Base-by-base conservation (phyloP, 2,888 invertebrate genomes). In the Pyrrhia umbra region DNA sequence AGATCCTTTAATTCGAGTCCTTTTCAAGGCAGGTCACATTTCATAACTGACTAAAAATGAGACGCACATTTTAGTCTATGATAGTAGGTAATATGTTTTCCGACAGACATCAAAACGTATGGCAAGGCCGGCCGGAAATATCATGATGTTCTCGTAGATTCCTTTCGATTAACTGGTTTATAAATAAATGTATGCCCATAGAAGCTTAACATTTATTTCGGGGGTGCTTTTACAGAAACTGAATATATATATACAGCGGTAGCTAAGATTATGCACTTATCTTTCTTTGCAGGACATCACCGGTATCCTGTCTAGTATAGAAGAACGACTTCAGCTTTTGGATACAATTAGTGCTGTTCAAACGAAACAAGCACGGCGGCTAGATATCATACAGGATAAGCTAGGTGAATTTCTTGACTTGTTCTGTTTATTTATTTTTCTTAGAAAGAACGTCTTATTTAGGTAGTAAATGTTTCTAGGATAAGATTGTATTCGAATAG, bases 361-460 rank as follows among this genome's bases (percentile, higher is more conserved):
- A 82, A 87, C 81, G 21, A 92, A 93, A 80, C 94, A 94, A 79
- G 90, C 92, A 37, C 87, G 93, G 15, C 90, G 93, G 18, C 86
- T 95, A n/a, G 94, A 95, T 87, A 86, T 88, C 72, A 92, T 95
- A 75, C 93, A 95, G 77, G 92, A 94, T 74, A 95, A 94, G 88
- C 87, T 95, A 52, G 95, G 95, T 95, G 79, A 84, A 79, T 73
- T 68, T 46, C 23, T 2, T 6, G 6, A 4, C 2, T 23, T 3
- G 21, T 16, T 37, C n/a, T n/a, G n/a, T n/a, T n/a, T n/a, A n/a
- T n/a, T n/a, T n/a, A n/a, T n/a, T n/a, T n/a, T n/a, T n/a, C n/a
- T n/a, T n/a, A n/a, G n/a, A n/a, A n/a, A n/a, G n/a, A n/a, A n/a
- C n/a, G n/a, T n/a, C n/a, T n/a, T n/a, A n/a, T n/a, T n/a, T n/a